Conservation (phyloP, 2,888 invertebrate species). For the Ptilodon capucinus region DNA sequence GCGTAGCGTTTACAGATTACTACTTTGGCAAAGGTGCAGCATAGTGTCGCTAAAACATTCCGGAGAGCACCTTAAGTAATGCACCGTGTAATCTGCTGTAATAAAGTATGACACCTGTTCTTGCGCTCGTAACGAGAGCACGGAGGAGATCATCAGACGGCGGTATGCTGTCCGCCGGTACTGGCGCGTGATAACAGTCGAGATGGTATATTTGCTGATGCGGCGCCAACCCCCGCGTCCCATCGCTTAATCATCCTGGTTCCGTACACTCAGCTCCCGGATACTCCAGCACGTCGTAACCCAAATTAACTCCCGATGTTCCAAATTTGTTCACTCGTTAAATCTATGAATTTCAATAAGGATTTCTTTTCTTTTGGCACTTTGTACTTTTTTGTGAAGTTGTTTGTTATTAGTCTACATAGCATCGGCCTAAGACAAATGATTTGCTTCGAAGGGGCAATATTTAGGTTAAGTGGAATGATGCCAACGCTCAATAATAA, state of each 20-base stretch:
- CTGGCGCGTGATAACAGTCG: constrained; percentile 37
- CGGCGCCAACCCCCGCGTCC: constrained; percentile 27
- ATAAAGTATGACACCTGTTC: constrained; percentile 31
- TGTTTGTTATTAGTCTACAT: constrained; percentile 54
- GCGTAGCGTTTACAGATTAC: too few species aligned
- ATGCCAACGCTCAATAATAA: constrained; percentile 61
- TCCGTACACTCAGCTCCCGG: constrained; percentile 43
- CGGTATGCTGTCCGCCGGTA: constrained; percentile 34
- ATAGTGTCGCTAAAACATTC: constrained; percentile 39
- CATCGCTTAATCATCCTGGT: constrained; percentile 44
- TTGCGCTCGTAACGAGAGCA: constrained; percentile 11
- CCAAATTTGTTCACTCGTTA: constrained; percentile 26
- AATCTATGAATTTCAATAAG: constrained; percentile 37
- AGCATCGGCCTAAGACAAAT: too few species aligned
- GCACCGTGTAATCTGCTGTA: constrained; percentile 43
- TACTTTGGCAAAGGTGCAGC: too few species aligned
- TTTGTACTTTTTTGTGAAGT: constrained; percentile 36
- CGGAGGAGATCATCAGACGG: constrained; percentile 21
- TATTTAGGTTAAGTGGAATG: constrained; percentile 59
- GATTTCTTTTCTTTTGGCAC: constrained; percentile 45
- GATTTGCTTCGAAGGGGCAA: too few species aligned
- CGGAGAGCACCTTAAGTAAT: constrained; percentile 44
- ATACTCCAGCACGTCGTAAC: constrained; percentile 39
- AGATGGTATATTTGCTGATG: constrained; percentile 51
- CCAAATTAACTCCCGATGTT: constrained; percentile 45